These are phyloP conservation scores for Heliconius hewitsoni DNA, from an alignment of 1,140 invertebrate genomes.

Conservation along the genomic window DNA sequence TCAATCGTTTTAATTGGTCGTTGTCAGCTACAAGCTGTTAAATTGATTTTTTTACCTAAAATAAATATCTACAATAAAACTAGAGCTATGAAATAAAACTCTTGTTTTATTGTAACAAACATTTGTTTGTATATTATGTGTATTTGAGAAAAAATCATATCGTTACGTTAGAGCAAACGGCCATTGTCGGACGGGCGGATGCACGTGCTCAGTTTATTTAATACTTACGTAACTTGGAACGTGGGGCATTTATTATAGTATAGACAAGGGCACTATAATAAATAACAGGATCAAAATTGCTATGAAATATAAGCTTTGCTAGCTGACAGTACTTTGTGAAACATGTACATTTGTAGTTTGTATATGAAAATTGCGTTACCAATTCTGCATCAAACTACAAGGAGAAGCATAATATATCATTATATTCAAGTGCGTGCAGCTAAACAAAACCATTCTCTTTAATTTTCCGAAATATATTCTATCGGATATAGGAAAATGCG, in stretches of 20 bases:
- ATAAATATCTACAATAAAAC: neutral
- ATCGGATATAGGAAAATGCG: neutral
- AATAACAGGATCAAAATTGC: slow-evolving; percentile 17
- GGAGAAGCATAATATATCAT: neutral
- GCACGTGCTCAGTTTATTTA: slow-evolving; percentile 34
- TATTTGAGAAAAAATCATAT: slow-evolving; percentile 32
- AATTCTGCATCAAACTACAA: neutral
- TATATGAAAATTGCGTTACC: neutral
- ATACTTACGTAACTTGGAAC: slow-evolving; percentile 26
- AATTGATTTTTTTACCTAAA: neutral
- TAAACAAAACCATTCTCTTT: neutral
- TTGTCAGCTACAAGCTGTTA: neutral
- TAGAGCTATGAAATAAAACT: neutral
- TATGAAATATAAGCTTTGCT: neutral
- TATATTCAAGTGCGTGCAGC: neutral
- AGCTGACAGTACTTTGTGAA: neutral
- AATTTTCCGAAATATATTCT: neutral
- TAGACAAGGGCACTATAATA: slow-evolving; percentile 13
- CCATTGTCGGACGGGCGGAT: slow-evolving; percentile 39
- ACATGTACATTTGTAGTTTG: neutral
- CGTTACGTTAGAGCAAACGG: slow-evolving; percentile 24
- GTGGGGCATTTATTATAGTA: slow-evolving; percentile 15
- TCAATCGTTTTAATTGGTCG: too few relatives aligned
- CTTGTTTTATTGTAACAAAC: neutral
- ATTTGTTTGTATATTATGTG: slow-evolving; percentile 8